Evolutionary conservation across 1,140 invertebrate genomes (phyloP).

Genomic region (Cydia pomonella): DNA sequence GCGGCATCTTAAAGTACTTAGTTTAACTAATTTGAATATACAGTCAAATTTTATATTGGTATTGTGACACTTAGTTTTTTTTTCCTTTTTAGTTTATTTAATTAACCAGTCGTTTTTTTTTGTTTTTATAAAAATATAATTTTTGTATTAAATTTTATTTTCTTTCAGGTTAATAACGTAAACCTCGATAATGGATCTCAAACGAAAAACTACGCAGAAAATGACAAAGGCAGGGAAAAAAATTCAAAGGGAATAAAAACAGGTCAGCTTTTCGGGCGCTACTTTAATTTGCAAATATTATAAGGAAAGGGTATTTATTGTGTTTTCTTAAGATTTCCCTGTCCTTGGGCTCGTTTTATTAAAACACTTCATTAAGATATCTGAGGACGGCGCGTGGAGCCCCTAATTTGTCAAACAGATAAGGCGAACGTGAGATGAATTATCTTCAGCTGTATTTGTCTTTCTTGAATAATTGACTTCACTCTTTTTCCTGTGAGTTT

Average conservation of each 20-base stretch:
- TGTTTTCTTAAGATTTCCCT: constrained; percentile 20
- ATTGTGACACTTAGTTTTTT: no score
- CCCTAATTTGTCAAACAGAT: constrained; percentile 71
- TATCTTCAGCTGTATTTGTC: constrained; percentile 62
- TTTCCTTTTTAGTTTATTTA: no score
- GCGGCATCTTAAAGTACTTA: no score
- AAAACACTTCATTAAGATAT: constrained; percentile 57
- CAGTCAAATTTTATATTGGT: no score
- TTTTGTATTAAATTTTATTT: constrained; percentile 10
- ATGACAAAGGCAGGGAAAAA: constrained; percentile 28
- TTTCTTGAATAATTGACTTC: constrained; percentile 62
- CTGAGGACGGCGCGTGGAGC: constrained; percentile 47
- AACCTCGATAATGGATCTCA: constrained; percentile 16
- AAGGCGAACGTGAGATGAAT: constrained; percentile 66
- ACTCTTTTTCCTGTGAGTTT: constrained; percentile 1
- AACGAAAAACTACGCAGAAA: constrained; percentile 18
- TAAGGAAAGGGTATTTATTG: constrained; percentile 27
- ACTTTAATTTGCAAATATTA: constrained; percentile 28
- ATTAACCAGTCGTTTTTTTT: no score
- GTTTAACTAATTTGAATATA: no score
- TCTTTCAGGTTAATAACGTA: background rate
- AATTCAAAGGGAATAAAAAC: constrained; percentile 19
- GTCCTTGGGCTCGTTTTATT: constrained; percentile 18
- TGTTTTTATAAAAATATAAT: no score
- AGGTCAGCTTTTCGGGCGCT: background rate